Conservation (phyloP, 1,140 invertebrate genomes). For the Drosophila tristis region DNA sequence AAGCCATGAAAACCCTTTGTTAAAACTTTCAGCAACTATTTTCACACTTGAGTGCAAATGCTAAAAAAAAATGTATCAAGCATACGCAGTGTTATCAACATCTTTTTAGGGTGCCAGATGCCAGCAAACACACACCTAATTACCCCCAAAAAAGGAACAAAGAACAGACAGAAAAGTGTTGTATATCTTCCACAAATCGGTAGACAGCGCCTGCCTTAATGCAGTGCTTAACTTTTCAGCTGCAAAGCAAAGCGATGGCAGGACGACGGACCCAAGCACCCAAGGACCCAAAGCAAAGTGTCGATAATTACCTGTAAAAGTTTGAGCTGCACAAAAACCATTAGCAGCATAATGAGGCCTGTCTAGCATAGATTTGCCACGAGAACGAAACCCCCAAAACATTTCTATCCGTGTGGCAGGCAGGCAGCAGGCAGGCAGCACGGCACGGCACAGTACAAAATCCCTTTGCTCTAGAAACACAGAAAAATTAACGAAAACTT, state of each 20-base stretch:
- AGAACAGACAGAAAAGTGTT: slow-evolving; percentile 21
- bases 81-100: slow-evolving; percentile 47
- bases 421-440: neutral
- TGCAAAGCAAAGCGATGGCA: slow-evolving; percentile 24
- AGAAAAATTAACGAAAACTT: slow-evolving; percentile 56
- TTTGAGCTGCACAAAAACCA: slow-evolving; percentile 70
- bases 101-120: slow-evolving; percentile 2
- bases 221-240: slow-evolving; percentile 54
- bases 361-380: slow-evolving; percentile 66
- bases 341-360: slow-evolving; percentile 76
- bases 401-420: slow-evolving; percentile 11
- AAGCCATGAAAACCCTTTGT: no score
- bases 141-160: slow-evolving; percentile 36
- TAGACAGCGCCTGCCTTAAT: slow-evolving; percentile 14
- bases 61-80: slow-evolving; percentile 37
- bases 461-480: slow-evolving; percentile 9
- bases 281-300: slow-evolving; percentile 53
- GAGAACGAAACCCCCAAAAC: slow-evolving; percentile 19
- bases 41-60: slow-evolving; percentile 27
- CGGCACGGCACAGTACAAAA: neutral
- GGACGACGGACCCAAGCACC: slow-evolving; percentile 20
- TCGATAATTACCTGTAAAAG: slow-evolving; percentile 79
- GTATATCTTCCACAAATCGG: slow-evolving; percentile 39
- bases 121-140: slow-evolving; percentile 51
- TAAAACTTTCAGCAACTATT: slow-evolving; percentile 36